Conservation (phyloP, 2,797 vertebrate species). For the Pyrocephalus nanus region DNA sequence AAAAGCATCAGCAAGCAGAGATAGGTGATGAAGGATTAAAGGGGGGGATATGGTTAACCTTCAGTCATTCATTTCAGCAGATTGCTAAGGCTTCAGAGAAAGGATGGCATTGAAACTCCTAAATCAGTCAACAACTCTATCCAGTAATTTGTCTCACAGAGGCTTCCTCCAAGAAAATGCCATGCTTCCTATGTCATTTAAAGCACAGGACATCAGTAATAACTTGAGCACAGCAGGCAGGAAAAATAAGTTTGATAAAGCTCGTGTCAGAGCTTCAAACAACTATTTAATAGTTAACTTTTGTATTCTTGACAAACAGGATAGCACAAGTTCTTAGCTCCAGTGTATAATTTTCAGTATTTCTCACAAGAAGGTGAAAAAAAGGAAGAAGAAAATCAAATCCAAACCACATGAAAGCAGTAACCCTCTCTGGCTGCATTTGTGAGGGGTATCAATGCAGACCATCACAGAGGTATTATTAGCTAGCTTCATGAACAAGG, state of each 20-base stretch:
- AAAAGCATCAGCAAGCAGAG: not conserved
- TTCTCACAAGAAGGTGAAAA: not conserved
- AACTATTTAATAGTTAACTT: not conserved
- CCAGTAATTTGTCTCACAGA: not conserved
- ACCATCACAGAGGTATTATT: not conserved
- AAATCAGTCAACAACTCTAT: not conserved
- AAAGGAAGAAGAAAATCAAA: not conserved
- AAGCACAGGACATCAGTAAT: not conserved
- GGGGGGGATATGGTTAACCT: not conserved
- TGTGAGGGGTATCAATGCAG: not conserved
- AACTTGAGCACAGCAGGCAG: not conserved
- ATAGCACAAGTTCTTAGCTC: not conserved
- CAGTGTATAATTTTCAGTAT: not conserved
- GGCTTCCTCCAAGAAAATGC: not conserved
- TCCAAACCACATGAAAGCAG: not conserved
- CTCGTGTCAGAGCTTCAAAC: not conserved
- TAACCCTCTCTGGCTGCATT: not conserved
- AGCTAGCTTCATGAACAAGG: not conserved
- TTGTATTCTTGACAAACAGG: not conserved
- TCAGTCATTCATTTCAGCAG: not conserved
- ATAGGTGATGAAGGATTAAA: not conserved
- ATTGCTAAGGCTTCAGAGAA: not conserved
- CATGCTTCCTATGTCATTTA: not conserved
- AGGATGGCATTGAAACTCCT: not conserved
- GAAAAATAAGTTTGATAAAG: not conserved